phyloP scores from a whole-genome alignment of 2,797 vertebrate species.

The Oryzias sinensis region DNA sequence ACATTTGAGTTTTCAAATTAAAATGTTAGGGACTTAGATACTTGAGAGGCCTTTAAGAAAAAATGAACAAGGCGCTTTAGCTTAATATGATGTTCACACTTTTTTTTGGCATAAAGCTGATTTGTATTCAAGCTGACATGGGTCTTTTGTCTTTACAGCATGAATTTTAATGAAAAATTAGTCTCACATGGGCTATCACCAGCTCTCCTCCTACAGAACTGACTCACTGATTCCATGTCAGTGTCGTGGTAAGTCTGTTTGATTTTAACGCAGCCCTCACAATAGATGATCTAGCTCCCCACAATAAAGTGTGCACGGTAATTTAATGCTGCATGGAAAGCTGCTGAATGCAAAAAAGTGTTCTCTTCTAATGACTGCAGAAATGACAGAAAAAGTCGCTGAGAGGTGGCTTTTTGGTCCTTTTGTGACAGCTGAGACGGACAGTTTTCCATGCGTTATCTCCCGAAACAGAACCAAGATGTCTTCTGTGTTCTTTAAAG shows the following conservation, averaged over 20 bases:
- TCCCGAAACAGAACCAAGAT: slow-evolving; percentile 36
- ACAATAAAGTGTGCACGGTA: not conserved
- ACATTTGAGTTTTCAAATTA: slow-evolving; percentile 39
- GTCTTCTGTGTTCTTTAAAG: slow-evolving; percentile 31
- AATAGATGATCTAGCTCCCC: slow-evolving; percentile 3
- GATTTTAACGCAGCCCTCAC: slow-evolving; percentile 20
- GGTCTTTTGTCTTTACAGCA: slow-evolving; percentile 54
- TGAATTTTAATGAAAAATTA: slow-evolving; percentile 61
- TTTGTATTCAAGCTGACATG: slow-evolving; percentile 47
- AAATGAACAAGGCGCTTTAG: slow-evolving; percentile 28
- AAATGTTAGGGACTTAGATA: slow-evolving; percentile 13
- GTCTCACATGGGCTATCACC: slow-evolving; percentile 32
- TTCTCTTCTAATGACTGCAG: slow-evolving; percentile 39
- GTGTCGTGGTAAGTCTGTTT: slow-evolving; percentile 16
- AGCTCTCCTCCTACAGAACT: slow-evolving; percentile 29
- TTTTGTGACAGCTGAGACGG: slow-evolving; percentile 41
- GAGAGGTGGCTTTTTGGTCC: slow-evolving; percentile 38
- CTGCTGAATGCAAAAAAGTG: slow-evolving; percentile 2
- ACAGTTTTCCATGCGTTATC: slow-evolving; percentile 47
- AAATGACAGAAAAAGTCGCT: slow-evolving; percentile 25
- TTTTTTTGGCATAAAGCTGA: slow-evolving; percentile 18
- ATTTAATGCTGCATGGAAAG: slow-evolving; percentile 11
- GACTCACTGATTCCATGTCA: slow-evolving; percentile 24
- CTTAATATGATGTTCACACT: slow-evolving; percentile 40
- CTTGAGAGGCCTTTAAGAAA: slow-evolving; percentile 22